Evolutionary conservation across 2,797 vertebrate genomes (phyloP).

Genomic region (Pygocentrus nattereri): DNA sequence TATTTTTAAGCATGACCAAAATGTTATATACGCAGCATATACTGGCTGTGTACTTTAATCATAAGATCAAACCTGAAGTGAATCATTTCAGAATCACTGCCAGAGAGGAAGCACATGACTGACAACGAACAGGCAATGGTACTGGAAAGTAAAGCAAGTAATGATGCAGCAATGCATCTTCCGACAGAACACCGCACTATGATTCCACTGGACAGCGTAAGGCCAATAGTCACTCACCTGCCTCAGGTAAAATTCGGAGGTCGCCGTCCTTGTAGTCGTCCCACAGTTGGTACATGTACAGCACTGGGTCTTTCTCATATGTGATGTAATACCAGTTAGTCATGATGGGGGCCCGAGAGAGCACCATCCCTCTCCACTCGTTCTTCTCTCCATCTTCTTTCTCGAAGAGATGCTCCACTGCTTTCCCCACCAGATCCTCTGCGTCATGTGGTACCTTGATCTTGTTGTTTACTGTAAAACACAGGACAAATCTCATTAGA

Average conservation of each 20-base stretch:
- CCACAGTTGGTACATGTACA: constrained; percentile 89
- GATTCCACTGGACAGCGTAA: not conserved
- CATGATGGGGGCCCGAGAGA: constrained; percentile 87
- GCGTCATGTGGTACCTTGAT: constrained; percentile 83
- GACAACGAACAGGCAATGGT: not conserved
- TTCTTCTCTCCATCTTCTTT: constrained; percentile 87
- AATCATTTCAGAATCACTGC: not conserved
- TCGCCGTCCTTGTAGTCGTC: constrained; percentile 86
- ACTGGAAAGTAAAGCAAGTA: not conserved
- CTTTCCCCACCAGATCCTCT: constrained; percentile 84
- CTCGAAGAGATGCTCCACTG: constrained; percentile 86
- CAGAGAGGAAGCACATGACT: not conserved
- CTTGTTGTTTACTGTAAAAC: constrained; percentile 81
- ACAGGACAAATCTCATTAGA: not conserved
- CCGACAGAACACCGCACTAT: not conserved
- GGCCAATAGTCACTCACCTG: constrained; percentile 66
- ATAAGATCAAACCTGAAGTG: not conserved
- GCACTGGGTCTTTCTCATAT: constrained; percentile 86
- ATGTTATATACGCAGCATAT: not conserved
- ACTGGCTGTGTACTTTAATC: not conserved
- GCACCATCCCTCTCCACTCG: constrained; percentile 87
- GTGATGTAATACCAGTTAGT: constrained; percentile 90
- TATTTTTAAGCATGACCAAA: not conserved
- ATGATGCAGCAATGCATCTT: not conserved
- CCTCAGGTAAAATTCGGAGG: constrained; percentile 84